Evolutionary conservation across 1,140 invertebrate genomes (phyloP), one percentile per base, ranked within the genome.

Genomic region (Drosophila ironensis): DNA sequence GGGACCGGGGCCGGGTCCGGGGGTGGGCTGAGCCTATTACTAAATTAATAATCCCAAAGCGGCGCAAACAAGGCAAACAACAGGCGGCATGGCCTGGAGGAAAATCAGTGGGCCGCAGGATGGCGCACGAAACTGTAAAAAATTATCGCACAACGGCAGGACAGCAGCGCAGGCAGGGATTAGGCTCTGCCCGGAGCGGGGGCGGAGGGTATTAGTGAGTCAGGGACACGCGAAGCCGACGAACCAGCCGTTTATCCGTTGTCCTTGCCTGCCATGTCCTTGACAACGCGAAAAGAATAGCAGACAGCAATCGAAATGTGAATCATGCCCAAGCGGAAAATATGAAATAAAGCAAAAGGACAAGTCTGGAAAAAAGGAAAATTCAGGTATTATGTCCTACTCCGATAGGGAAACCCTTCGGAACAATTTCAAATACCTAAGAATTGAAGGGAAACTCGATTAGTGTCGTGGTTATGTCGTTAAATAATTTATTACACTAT

Each of bases 41-140:
- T 72, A 73, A 81, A 81, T 81, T 81, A 81, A 81, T 81, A 81
- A 81, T 71, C 66, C 66, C 72, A 17, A 64, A 53, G n/a, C 66
- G 52, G 52, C 46, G 24, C 47, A 64, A 72, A 54, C 45, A 66
- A 46, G 25, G 19, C 59, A 68, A 61, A 27, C 20, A 33, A 30
- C 12, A 19, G 22, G n/a, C 30, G 14, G 19, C 41, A 14, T 30
- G 54, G 50, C 37, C 53, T 30, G 52, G 45, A 66, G 46, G 61
- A 30, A 37, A 37, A 25, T 27, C 11, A 28, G 14, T n/a, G n/a
- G n/a, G n/a, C 30, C 46, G 41, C 48, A 41, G 51, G 27, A 35
- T 57, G 44, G 68, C 67, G 50, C 69, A 72, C 41, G 40, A 64
- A 60, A 70, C 64, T 66, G 69, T 71, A 64, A 69, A 68, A 73